These are phyloP conservation scores for Leptinotarsa haldemani DNA, from an alignment of 2,888 invertebrate genomes.

Conservation along the genomic window DNA sequence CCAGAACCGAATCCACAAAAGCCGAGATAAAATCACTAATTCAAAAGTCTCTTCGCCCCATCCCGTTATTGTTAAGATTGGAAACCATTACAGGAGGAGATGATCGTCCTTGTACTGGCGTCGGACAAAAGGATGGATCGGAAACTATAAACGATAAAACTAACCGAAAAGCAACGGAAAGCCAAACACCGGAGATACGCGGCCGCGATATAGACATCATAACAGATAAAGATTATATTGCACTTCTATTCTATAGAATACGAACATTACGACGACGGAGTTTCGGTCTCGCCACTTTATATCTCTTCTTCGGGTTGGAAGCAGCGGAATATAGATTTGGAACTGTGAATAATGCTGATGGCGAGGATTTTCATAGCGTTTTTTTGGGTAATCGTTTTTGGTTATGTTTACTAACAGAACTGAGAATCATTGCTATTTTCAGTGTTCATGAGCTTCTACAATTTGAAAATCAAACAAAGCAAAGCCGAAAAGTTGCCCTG, in stretches of 20 bases:
- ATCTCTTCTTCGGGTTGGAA: constrained; percentile 29
- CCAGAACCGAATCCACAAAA: constrained; percentile 24
- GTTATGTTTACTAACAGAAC: no score
- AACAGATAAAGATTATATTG: constrained; percentile 61
- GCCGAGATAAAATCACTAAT: constrained; percentile 16
- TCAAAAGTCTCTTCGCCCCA: constrained; percentile 13
- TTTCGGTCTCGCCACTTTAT: constrained; percentile 44
- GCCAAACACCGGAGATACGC: constrained; percentile 54
- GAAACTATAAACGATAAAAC: constrained; percentile 65
- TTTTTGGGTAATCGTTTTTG: no score
- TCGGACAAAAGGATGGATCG: constrained; percentile 61
- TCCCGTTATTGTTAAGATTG: constrained; percentile 44
- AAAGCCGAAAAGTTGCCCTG: no score
- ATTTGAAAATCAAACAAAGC: no score
- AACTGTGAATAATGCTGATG: background rate
- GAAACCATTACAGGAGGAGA: constrained; percentile 41
- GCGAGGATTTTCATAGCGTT: no score
- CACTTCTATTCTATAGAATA: constrained; percentile 45
- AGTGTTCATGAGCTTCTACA: no score
- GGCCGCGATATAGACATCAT: constrained; percentile 54
- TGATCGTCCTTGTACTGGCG: constrained; percentile 47
- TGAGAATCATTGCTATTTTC: no score
- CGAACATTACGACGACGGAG: constrained; percentile 20
- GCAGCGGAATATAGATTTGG: constrained; percentile 42
- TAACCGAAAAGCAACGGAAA: constrained; percentile 61